phyloP scores from a whole-genome alignment of 1,140 invertebrate genomes.

The Dinothrombium tinctorium region DNA sequence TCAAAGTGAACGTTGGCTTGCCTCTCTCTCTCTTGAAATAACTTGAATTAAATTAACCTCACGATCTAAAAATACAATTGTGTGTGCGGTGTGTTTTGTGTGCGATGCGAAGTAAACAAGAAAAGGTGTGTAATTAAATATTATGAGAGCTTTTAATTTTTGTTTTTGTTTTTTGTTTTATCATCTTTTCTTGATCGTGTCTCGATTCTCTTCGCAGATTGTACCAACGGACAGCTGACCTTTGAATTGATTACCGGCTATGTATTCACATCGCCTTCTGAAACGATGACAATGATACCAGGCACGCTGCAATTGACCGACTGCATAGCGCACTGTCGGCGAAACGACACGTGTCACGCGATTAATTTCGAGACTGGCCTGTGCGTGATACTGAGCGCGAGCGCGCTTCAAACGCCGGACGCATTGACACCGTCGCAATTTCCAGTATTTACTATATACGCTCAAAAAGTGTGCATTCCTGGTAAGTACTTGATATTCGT shows the following conservation, averaged over 20 bases:
- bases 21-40: too few species aligned
- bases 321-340: slow-evolving; percentile 67
- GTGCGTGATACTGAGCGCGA: slow-evolving; percentile 70
- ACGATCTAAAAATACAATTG: too few species aligned
- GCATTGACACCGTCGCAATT: slow-evolving; percentile 70
- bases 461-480: slow-evolving; percentile 60
- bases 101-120: too few species aligned
- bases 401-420: slow-evolving; percentile 58
- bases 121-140: too few species aligned
- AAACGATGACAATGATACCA: slow-evolving; percentile 57
- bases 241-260: slow-evolving; percentile 79
- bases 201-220: neutral
- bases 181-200: neutral
- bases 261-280: slow-evolving; percentile 60
- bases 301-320: slow-evolving; percentile 75
- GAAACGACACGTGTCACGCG: slow-evolving; percentile 61
- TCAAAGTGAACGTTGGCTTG: too few species aligned
- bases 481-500: too few species aligned
- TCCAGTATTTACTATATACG: slow-evolving; percentile 87
- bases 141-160: too few species aligned
- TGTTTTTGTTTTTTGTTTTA: neutral
- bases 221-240: slow-evolving; percentile 13
- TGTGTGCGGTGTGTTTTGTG: too few species aligned
- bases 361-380: slow-evolving; percentile 88
- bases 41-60: too few species aligned